Evolutionary conservation across 2,888 invertebrate genomes (phyloP).

Genomic region (Himalopsyche anomala): DNA sequence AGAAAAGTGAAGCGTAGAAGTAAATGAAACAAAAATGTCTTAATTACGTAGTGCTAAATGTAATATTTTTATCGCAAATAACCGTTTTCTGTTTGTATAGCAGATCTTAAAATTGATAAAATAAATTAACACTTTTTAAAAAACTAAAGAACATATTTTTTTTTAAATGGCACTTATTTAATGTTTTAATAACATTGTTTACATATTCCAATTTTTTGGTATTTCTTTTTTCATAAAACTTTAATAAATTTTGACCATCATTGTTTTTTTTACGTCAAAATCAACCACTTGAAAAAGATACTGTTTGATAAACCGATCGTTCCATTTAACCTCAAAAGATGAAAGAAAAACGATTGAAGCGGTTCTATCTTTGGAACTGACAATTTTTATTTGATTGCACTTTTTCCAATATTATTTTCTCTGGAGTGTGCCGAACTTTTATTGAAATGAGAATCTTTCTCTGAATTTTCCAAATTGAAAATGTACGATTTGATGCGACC

Average conservation of each 20-base stretch:
- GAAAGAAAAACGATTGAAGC: not conserved
- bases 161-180: too few species aligned
- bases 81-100: too few species aligned
- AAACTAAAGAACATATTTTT: too few species aligned
- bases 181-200: too few species aligned
- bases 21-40: too few species aligned
- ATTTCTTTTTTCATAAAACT: not conserved
- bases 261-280: constrained; percentile 12
- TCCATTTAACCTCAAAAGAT: not conserved
- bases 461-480: not conserved
- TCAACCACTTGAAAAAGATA: not conserved
- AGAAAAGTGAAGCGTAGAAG: too few species aligned
- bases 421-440: not conserved
- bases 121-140: too few species aligned
- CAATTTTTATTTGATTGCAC: not conserved
- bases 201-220: not conserved
- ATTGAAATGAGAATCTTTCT: not conserved
- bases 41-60: too few species aligned
- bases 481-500: too few species aligned
- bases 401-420: constrained; percentile 3
- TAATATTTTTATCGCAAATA: too few species aligned
- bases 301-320: not conserved
- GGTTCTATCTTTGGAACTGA: not conserved
- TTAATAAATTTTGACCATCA: not conserved
- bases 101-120: too few species aligned